phyloP scores from a whole-genome alignment of 1,140 invertebrate species.

The Leptinotarsa defecta region DNA sequence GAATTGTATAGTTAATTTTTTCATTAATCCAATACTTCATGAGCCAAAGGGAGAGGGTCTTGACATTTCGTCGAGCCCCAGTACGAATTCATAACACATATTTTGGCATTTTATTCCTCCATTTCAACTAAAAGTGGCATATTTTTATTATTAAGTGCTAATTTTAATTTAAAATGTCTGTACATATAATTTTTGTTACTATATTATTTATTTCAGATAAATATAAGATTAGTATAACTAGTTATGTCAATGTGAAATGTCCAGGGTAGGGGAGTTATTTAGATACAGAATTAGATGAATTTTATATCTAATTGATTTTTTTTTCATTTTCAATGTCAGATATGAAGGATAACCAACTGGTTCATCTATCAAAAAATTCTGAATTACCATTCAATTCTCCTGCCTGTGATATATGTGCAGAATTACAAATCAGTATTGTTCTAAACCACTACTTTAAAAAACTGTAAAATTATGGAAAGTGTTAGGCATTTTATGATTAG shows the following conservation, averaged over 20 bases:
- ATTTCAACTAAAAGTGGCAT: slow-evolving; percentile 3
- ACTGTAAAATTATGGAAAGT: neutral
- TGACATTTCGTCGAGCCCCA: neutral
- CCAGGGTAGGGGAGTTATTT: slow-evolving; percentile 27
- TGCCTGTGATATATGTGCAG: slow-evolving; percentile 17
- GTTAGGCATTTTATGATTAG: slow-evolving; percentile 15
- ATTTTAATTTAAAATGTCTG: slow-evolving; percentile 26
- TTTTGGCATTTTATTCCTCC: slow-evolving; percentile 1
- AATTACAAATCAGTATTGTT: slow-evolving; percentile 22
- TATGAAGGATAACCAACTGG: neutral
- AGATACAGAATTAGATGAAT: slow-evolving; percentile 20
- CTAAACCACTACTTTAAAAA: neutral
- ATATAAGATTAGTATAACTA: slow-evolving; percentile 23
- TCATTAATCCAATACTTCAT: too few relatives aligned
- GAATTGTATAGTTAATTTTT: too few relatives aligned
- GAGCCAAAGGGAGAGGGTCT: too few relatives aligned
- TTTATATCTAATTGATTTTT: slow-evolving; percentile 8
- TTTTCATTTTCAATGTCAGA: neutral
- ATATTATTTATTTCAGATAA: slow-evolving; percentile 28
- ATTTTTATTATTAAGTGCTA: slow-evolving; percentile 12
- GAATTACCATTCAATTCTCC: slow-evolving; percentile 11
- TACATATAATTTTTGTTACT: slow-evolving; percentile 20
- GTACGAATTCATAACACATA: neutral
- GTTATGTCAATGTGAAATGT: slow-evolving; percentile 28
- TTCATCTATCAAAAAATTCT: slow-evolving; percentile 2